A percentile compares a stretch with the other conserved stretches of the same genome.
Conservation (phyloP, 2,797 vertebrate species). For the Notolepis coatsorum region DNA sequence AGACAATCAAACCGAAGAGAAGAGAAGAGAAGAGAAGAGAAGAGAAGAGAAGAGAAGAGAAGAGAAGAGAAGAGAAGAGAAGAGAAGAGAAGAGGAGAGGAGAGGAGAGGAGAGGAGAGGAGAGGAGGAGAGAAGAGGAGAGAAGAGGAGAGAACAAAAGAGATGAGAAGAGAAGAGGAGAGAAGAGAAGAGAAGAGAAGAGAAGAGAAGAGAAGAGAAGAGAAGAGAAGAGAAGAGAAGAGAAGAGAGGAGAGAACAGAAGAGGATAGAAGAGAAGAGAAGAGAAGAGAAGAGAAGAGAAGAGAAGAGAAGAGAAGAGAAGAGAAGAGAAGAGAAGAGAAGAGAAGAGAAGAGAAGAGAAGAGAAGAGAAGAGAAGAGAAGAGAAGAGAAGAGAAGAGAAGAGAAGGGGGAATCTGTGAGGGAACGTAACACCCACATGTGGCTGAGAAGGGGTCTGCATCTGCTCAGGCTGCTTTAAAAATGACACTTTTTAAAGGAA, state of each 20-base stretch:
- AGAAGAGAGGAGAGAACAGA: conserved; percentile 34
- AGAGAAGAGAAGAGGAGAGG: conserved; percentile 30
- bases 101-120: conserved; percentile 34
- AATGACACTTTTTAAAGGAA: too few relatives aligned
- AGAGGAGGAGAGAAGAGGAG: conserved; percentile 30
- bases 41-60: conserved; percentile 31
- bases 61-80: conserved; percentile 31
- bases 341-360: conserved; percentile 31
- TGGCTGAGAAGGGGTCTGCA: conserved; percentile 52
- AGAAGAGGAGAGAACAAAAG: conserved; percentile 27
- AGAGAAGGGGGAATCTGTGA: conserved; percentile 33
- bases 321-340: conserved; percentile 31
- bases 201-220: conserved; percentile 31
- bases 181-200: conserved; percentile 31
- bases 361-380: conserved; percentile 31
- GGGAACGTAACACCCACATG: conserved; percentile 47
- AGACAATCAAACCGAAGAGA: background rate
- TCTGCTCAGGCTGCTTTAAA: background rate
- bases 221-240: conserved; percentile 31
- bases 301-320: conserved; percentile 31
- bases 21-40: conserved; percentile 31
- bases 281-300: conserved; percentile 31
- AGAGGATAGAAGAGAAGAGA: conserved; percentile 17
- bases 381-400: conserved; percentile 31
- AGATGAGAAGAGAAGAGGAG: conserved; percentile 30